A percentile compares a stretch with the other conserved stretches of the same genome.
These are phyloP conservation scores for Enteromius mattozi DNA, from an alignment of 2,797 vertebrate genomes.

Conservation along the genomic window DNA sequence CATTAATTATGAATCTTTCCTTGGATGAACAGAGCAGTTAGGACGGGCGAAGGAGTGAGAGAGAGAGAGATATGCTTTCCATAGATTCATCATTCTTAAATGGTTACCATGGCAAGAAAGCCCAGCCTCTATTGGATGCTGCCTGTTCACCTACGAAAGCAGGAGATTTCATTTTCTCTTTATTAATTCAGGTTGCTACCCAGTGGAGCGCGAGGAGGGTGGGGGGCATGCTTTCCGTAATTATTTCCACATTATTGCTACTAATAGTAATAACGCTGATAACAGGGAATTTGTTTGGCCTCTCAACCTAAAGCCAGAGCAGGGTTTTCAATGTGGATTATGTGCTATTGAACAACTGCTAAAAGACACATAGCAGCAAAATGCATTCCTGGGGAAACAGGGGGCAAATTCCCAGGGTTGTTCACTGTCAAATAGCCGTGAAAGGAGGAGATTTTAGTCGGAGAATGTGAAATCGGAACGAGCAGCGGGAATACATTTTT, in stretches of 20 bases:
- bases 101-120: slow-evolving; percentile 56
- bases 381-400: slow-evolving; percentile 30
- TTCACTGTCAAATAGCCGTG: slow-evolving; percentile 50
- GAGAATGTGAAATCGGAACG: slow-evolving; percentile 57
- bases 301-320: slow-evolving; percentile 60
- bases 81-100: slow-evolving; percentile 42
- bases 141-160: slow-evolving; percentile 61
- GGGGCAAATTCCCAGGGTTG: slow-evolving; percentile 19
- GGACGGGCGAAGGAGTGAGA: slow-evolving; percentile 55
- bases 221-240: slow-evolving; percentile 59
- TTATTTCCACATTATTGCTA: slow-evolving; percentile 72
- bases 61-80: slow-evolving; percentile 23
- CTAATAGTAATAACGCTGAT: slow-evolving; percentile 71
- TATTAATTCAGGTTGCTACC: slow-evolving; percentile 69
- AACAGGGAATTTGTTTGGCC: slow-evolving; percentile 68
- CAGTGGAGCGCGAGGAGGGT: slow-evolving; percentile 43
- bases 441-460: slow-evolving; percentile 24
- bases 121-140: slow-evolving; percentile 61
- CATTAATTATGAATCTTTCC: slow-evolving; percentile 79
- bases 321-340: slow-evolving; percentile 48
- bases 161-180: slow-evolving; percentile 67
- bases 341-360: slow-evolving; percentile 61
- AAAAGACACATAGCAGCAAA: slow-evolving; percentile 13
- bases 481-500: slow-evolving; percentile 62
- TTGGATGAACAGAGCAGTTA: slow-evolving; percentile 66